Conservation (phyloP, 2,113 vertebrate genomes). For the Mesoclemmys tuberculata region DNA sequence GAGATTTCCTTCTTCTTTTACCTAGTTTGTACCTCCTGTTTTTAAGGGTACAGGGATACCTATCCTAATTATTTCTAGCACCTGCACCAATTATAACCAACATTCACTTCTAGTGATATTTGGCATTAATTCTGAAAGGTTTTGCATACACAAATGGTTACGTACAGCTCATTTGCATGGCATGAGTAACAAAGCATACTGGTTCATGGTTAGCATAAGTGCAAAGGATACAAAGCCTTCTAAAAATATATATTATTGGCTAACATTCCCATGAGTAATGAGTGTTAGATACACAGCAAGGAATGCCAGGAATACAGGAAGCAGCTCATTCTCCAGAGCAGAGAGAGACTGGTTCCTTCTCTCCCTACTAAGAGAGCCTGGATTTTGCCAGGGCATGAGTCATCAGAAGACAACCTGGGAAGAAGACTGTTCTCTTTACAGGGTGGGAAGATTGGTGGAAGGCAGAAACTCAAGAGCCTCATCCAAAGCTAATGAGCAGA, state of each 20-base stretch:
- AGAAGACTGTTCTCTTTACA: background rate
- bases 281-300: background rate
- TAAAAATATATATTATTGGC: background rate
- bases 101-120: background rate
- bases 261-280: background rate
- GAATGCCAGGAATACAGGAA: background rate
- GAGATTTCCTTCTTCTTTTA: background rate
- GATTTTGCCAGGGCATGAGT: background rate
- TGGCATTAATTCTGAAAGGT: background rate
- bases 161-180: background rate
- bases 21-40: background rate
- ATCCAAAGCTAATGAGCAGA: background rate
- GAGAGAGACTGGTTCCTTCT: background rate
- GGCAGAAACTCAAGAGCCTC: background rate
- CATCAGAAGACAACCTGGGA: background rate
- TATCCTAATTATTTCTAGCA: background rate
- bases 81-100: background rate
- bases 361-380: background rate
- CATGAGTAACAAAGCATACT: background rate
- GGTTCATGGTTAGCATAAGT: background rate
- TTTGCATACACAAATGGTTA: background rate
- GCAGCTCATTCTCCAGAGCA: background rate
- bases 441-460: background rate
- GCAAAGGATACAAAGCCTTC: background rate
- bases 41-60: background rate